Conservation (phyloP, 2,113 vertebrate genomes). For the Notothenia coriiceps region DNA sequence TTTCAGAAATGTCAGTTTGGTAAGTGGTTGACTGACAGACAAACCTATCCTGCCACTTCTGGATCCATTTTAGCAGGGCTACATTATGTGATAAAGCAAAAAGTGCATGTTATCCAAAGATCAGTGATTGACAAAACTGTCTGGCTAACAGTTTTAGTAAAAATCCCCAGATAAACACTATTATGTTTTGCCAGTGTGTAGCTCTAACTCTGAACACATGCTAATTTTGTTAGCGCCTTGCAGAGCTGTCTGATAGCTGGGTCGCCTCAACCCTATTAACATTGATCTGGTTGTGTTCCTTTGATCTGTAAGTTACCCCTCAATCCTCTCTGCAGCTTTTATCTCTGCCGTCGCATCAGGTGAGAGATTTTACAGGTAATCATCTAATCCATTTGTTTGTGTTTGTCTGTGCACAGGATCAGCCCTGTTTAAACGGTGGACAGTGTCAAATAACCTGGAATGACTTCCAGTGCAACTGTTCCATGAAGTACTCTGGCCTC, state of each 20-base stretch:
- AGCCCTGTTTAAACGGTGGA: conserved; percentile 91
- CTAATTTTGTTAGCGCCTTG: not conserved
- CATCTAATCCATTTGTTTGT: conserved; percentile 55
- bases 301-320: conserved; percentile 32
- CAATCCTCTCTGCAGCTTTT: conserved; percentile 54
- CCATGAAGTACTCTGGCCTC: conserved; percentile 88
- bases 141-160: not conserved
- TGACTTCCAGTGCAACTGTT: conserved; percentile 91
- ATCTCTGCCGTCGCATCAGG: conserved; percentile 33
- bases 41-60: not conserved
- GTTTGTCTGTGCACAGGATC: conserved; percentile 79
- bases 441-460: conserved; percentile 93
- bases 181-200: not conserved
- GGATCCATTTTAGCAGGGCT: not conserved
- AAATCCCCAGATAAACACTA: not conserved
- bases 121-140: not conserved
- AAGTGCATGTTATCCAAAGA: not conserved
- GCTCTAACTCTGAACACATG: not conserved
- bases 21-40: too few species aligned
- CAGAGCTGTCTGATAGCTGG: not conserved
- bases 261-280: conserved; percentile 11
- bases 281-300: conserved; percentile 27
- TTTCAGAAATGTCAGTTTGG: not conserved
- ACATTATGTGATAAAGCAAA: not conserved
- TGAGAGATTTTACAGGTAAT: conserved; percentile 37